These are phyloP conservation scores for Melanargia galathea DNA, from an alignment of 2,888 invertebrate species.

Conservation along the genomic window DNA sequence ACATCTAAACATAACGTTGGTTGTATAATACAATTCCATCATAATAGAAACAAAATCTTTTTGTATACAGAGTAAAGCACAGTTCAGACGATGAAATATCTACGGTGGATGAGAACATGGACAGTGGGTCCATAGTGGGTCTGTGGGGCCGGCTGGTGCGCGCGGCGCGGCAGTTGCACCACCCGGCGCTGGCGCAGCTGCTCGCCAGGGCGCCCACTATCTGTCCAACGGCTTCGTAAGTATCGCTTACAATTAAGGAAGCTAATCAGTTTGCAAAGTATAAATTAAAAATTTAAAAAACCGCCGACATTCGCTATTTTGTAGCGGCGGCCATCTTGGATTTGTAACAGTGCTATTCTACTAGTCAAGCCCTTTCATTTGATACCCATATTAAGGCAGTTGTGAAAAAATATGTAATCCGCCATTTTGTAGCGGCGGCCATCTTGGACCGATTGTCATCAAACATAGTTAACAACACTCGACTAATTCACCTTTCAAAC, in stretches of 20 bases:
- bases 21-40: too few relatives aligned
- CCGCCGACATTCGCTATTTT: too few relatives aligned
- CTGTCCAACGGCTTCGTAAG: conserved; percentile 87
- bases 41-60: conserved; percentile 48
- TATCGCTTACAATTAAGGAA: conserved; percentile 38
- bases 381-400: too few relatives aligned
- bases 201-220: conserved; percentile 84
- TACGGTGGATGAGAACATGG: conserved; percentile 69
- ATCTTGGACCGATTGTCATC: too few relatives aligned
- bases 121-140: conserved; percentile 72
- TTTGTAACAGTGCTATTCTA: not conserved
- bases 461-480: too few relatives aligned
- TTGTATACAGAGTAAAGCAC: conserved; percentile 68
- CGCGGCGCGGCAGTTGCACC: conserved; percentile 86
- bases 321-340: too few relatives aligned
- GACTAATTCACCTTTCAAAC: too few relatives aligned
- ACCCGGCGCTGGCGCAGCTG: conserved; percentile 86
- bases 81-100: conserved; percentile 52
- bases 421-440: too few relatives aligned
- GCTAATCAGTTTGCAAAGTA: not conserved
- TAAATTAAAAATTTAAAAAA: too few relatives aligned
- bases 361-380: too few relatives aligned
- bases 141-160: conserved; percentile 82
- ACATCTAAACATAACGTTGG: too few relatives aligned
- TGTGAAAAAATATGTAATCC: too few relatives aligned